These are phyloP conservation scores for Parasteatoda lunata DNA, from an alignment of 2,888 invertebrate genomes.

Conservation along the genomic window DNA sequence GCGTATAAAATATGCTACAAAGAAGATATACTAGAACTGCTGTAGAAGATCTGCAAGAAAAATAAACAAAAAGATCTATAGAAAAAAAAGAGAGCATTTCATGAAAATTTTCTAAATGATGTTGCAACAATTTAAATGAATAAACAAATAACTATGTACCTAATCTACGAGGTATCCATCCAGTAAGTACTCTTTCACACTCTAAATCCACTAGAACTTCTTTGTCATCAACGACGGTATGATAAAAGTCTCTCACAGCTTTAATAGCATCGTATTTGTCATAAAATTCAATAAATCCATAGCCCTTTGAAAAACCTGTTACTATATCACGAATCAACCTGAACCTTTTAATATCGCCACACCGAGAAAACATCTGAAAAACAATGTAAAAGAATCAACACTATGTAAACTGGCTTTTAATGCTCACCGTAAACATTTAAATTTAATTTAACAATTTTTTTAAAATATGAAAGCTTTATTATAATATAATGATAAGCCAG, in stretches of 20 bases:
- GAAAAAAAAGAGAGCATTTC: too few relatives aligned
- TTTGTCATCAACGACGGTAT: conserved; percentile 80
- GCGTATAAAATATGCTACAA: too few relatives aligned
- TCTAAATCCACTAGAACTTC: conserved; percentile 86
- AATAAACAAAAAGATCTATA: too few relatives aligned
- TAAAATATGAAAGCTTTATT: background rate
- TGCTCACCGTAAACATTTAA: background rate
- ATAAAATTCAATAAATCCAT: conserved; percentile 89
- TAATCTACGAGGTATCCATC: conserved; percentile 88
- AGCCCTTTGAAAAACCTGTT: conserved; percentile 87
- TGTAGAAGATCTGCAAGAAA: too few relatives aligned
- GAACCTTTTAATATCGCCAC: conserved; percentile 81
- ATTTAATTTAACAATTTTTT: background rate
- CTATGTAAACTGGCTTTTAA: background rate
- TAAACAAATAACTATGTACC: conserved; percentile 74
- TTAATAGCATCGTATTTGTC: conserved; percentile 79
- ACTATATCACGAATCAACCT: conserved; percentile 85
- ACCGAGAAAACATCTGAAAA: conserved; percentile 77
- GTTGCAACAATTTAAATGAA: background rate
- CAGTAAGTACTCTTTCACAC: conserved; percentile 81
- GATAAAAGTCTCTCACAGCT: conserved; percentile 80
- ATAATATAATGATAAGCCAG: background rate
- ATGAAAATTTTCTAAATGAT: too few relatives aligned
- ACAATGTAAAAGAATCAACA: background rate
- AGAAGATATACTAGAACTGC: too few relatives aligned